A percentile compares a stretch with the other conserved stretches of the same genome.
Conservation (phyloP, 2,797 vertebrate species). For the Mus caroli region DNA sequence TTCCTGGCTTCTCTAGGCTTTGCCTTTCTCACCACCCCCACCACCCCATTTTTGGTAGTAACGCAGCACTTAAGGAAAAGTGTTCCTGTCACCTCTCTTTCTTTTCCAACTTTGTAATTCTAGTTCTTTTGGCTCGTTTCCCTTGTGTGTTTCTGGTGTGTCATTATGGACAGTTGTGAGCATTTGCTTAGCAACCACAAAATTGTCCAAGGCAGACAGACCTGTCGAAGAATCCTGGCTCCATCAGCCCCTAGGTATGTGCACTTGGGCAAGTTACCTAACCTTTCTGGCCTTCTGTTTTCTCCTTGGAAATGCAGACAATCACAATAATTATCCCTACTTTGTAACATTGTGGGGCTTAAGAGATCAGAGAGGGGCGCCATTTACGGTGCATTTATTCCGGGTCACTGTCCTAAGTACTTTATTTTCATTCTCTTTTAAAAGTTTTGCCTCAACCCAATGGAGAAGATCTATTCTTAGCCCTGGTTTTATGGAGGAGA, state of each 20-base stretch:
- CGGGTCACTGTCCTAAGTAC: background rate
- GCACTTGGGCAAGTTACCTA: background rate
- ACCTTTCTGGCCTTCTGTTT: constrained; percentile 38
- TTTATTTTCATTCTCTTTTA: constrained; percentile 41
- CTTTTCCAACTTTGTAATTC: constrained; percentile 24
- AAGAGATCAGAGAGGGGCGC: background rate
- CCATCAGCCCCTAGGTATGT: background rate
- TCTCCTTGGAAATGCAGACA: constrained; percentile 48
- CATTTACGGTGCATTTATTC: background rate
- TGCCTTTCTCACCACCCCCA: background rate
- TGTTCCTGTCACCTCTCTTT: constrained; percentile 7
- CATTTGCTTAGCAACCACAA: constrained; percentile 44
- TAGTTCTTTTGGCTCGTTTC: constrained; percentile 59
- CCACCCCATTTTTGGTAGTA: background rate
- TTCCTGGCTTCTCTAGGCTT: background rate
- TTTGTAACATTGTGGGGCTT: background rate
- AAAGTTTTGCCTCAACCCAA: constrained; percentile 47
- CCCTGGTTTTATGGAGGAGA: constrained; percentile 22
- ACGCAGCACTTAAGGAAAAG: background rate
- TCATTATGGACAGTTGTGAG: constrained; percentile 29
- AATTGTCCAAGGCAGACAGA: constrained; percentile 21
- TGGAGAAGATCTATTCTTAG: constrained; percentile 54
- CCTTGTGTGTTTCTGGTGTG: constrained; percentile 45
- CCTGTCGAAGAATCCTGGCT: constrained; percentile 8
- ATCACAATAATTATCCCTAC: background rate